These are phyloP conservation scores for Entomobrya proxima DNA, from an alignment of 2,888 invertebrate genomes.

Conservation along the genomic window DNA sequence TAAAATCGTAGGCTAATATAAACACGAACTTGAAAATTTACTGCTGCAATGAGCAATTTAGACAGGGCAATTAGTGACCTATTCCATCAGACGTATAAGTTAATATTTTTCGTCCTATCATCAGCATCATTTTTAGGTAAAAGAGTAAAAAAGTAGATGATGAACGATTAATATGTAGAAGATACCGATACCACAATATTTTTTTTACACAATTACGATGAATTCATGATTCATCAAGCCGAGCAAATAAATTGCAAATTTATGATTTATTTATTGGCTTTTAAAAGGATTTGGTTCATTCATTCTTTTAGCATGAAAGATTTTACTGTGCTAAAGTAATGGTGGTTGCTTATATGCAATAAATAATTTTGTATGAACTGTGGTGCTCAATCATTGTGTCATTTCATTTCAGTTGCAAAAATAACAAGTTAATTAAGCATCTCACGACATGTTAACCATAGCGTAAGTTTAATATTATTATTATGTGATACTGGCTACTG, in stretches of 20 bases:
- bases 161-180: background rate
- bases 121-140: background rate
- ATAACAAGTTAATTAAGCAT: too few species aligned
- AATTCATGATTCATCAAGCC: conserved; percentile 24
- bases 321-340: background rate
- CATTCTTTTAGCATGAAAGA: background rate
- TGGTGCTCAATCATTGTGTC: too few species aligned
- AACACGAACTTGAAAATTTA: conserved; percentile 57
- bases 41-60: conserved; percentile 23
- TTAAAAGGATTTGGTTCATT: background rate
- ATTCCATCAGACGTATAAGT: conserved; percentile 28
- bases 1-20: conserved; percentile 27
- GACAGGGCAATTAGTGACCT: conserved; percentile 48
- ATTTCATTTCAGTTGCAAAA: too few species aligned
- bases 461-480: too few species aligned
- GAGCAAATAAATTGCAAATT: conserved; percentile 6
- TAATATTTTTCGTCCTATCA: conserved; percentile 40
- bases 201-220: conserved; percentile 20
- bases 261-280: background rate
- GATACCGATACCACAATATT: too few species aligned
- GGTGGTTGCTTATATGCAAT: background rate
- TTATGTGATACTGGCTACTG: too few species aligned
- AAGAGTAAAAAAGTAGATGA: background rate
- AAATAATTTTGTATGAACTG: background rate
- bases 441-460: too few species aligned